Evolutionary conservation across 1,140 invertebrate species (phyloP).

Genomic region (Drosophila tsacasi): DNA sequence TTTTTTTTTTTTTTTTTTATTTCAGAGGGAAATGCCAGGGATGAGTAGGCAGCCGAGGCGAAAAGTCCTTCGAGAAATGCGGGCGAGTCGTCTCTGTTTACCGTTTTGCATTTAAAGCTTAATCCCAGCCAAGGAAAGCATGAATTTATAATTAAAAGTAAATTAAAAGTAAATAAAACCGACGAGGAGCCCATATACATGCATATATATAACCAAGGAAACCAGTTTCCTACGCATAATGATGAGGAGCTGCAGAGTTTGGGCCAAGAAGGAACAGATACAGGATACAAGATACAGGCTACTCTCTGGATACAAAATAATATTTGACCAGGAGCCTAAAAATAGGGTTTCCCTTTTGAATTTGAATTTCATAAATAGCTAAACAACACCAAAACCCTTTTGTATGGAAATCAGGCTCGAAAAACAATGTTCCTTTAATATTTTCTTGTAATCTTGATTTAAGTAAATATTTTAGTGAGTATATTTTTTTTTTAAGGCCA

Average conservation of each 20-base stretch:
- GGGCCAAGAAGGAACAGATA: background rate
- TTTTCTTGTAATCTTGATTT: background rate
- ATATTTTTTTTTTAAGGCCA: background rate
- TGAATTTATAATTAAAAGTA: constrained; percentile 83
- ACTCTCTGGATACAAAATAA: constrained; percentile 19
- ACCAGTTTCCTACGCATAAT: constrained; percentile 20
- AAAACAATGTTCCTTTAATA: background rate
- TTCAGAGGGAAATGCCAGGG: constrained; percentile 25
- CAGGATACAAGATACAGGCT: background rate
- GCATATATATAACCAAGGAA: constrained; percentile 23
- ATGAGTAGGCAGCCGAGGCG: constrained; percentile 3
- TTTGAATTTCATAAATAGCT: constrained; percentile 4
- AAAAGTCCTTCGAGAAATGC: constrained; percentile 24
- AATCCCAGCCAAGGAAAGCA: constrained; percentile 77
- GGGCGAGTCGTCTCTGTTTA: constrained; percentile 55
- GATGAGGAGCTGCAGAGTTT: background rate
- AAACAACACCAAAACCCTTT: background rate
- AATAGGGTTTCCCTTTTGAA: constrained; percentile 1
- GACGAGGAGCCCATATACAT: constrained; percentile 26
- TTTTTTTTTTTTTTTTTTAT: no score
- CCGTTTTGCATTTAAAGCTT: constrained; percentile 78
- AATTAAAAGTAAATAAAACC: constrained; percentile 83
- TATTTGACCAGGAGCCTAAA: constrained; percentile 31
- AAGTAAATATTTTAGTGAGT: background rate
- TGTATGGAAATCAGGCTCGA: background rate